These are phyloP conservation scores for Ornithorhynchus anatinus DNA, from an alignment of 2,113 vertebrate species.

Conservation along the genomic window DNA sequence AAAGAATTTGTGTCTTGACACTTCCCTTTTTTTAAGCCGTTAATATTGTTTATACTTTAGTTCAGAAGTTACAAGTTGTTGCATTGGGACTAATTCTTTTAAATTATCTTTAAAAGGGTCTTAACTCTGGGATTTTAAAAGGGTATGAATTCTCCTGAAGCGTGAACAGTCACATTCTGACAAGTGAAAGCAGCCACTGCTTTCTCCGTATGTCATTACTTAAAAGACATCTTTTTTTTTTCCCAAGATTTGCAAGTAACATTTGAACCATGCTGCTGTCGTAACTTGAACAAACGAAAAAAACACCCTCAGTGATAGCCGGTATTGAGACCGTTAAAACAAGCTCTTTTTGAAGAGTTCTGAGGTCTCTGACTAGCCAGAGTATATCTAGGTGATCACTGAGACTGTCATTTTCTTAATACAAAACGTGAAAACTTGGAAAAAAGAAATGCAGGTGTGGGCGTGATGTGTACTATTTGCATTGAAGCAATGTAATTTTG, in stretches of 20 bases:
- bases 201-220: constrained; percentile 24
- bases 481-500: constrained; percentile 70
- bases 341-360: constrained; percentile 38
- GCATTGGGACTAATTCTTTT: background rate
- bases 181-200: constrained; percentile 38
- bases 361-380: constrained; percentile 52
- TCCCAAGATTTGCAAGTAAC: constrained; percentile 31
- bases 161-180: constrained; percentile 2
- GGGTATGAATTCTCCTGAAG: constrained; percentile 14
- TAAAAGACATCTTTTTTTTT: constrained; percentile 43
- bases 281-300: constrained; percentile 47
- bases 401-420: constrained; percentile 49
- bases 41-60: background rate
- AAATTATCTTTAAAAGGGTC: background rate
- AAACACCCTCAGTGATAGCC: constrained; percentile 5
- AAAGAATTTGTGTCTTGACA: constrained; percentile 19
- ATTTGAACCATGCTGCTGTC: constrained; percentile 56
- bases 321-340: constrained; percentile 41
- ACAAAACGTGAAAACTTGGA: constrained; percentile 9
- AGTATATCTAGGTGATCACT: constrained; percentile 25
- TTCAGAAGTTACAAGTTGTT: background rate
- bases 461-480: constrained; percentile 67
- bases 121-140: constrained; percentile 16
- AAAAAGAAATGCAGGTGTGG: constrained; percentile 50
- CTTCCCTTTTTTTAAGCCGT: constrained; percentile 7